phyloP scores from a whole-genome alignment of 2,888 invertebrate genomes.

The Polietes domitor region DNA sequence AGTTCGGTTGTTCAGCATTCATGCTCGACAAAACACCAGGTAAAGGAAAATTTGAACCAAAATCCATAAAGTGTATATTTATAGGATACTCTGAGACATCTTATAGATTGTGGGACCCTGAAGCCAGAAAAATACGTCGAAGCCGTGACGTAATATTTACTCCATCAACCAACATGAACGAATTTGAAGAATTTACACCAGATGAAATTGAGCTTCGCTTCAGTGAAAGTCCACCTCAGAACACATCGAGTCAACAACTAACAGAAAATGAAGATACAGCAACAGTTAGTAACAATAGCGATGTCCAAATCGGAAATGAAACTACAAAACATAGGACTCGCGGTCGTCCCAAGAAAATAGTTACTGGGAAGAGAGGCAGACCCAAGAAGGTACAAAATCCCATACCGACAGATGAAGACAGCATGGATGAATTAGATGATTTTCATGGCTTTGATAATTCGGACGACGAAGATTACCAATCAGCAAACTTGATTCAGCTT shows the following conservation, averaged over 20 bases:
- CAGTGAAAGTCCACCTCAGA: background rate
- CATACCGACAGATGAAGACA: background rate
- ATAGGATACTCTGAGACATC: background rate
- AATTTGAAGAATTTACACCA: slow-evolving; percentile 37
- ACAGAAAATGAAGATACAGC: background rate
- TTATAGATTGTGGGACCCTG: slow-evolving; percentile 43
- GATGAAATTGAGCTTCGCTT: background rate
- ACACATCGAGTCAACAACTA: background rate
- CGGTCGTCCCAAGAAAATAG: slow-evolving; percentile 26
- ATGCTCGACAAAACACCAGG: slow-evolving; percentile 9
- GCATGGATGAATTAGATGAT: no score
- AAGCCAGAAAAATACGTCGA: slow-evolving; percentile 22
- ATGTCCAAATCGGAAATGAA: no score
- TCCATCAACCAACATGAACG: background rate
- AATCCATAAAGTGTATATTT: background rate
- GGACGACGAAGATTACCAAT: no score
- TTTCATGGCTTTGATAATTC: background rate
- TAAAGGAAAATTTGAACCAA: background rate
- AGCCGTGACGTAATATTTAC: slow-evolving; percentile 45
- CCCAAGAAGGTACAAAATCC: slow-evolving; percentile 15
- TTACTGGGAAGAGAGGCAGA: slow-evolving; percentile 33
- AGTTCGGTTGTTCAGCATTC: background rate
- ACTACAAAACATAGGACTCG: background rate
- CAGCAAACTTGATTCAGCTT: no score
- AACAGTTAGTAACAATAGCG: background rate